Evolutionary conservation across 2,113 vertebrate species (phyloP).

Genomic region (Zosterops hypoxanthus): DNA sequence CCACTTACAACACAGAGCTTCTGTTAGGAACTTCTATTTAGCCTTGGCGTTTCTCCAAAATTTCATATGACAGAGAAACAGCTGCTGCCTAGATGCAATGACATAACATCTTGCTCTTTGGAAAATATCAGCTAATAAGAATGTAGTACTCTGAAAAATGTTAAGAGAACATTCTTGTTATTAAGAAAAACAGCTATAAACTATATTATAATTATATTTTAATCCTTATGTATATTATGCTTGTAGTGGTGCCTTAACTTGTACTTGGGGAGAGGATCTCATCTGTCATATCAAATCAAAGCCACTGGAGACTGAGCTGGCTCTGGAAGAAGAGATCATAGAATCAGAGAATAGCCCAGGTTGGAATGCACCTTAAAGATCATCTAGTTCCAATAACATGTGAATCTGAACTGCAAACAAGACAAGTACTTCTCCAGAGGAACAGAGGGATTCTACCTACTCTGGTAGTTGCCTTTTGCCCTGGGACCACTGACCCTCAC

Average conservation of each 20-base stretch:
- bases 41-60: neutral
- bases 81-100: neutral
- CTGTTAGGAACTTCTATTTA: neutral
- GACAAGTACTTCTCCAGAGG: neutral
- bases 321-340: neutral
- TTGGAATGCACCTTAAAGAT: neutral
- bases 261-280: neutral
- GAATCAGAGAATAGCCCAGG: neutral
- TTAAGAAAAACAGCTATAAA: neutral
- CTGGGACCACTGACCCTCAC: neutral
- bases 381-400: neutral
- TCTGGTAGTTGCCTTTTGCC: neutral
- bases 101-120: neutral
- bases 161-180: neutral
- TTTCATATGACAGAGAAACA: neutral
- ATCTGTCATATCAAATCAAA: neutral
- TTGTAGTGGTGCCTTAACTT: neutral
- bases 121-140: neutral
- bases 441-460: neutral
- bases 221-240: neutral
- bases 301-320: neutral
- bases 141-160: neutral
- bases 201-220: neutral
- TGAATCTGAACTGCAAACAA: neutral
- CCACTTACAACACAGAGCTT: neutral